phyloP scores from a whole-genome alignment of 1,140 invertebrate species.

The Coptotermes formosanus region DNA sequence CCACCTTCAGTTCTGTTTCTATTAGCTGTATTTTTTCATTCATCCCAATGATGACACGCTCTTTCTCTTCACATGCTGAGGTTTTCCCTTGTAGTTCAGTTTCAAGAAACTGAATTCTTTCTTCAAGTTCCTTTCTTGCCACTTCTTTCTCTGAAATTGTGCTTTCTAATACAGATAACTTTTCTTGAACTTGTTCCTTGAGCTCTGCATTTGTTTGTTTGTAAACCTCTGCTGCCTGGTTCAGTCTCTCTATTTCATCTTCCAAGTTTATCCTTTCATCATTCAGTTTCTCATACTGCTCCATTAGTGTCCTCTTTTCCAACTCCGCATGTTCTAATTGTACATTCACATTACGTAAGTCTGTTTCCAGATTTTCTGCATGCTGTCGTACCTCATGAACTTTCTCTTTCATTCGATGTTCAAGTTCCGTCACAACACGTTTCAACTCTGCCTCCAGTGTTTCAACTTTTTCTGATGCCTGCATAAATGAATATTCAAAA shows the following conservation, averaged over 20 bases:
- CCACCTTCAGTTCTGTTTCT: neutral
- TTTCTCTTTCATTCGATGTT: constrained; percentile 16
- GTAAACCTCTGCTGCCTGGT: neutral
- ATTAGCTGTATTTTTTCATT: neutral
- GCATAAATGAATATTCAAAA: constrained; percentile 21
- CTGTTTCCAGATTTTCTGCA: constrained; percentile 30
- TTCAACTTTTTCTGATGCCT: neutral
- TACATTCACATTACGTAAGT: constrained; percentile 38
- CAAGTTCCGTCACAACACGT: neutral
- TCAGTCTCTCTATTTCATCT: constrained; percentile 42
- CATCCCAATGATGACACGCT: neutral
- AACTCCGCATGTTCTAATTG: constrained; percentile 38
- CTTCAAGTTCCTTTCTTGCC: constrained; percentile 39
- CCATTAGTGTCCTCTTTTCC: constrained; percentile 19
- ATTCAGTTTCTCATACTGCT: constrained; percentile 20
- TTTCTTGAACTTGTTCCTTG: neutral
- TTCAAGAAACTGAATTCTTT: constrained; percentile 40
- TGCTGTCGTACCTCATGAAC: neutral
- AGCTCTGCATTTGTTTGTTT: neutral
- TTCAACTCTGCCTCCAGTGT: constrained; percentile 20
- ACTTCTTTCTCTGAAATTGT: neutral
- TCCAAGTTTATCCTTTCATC: constrained; percentile 35
- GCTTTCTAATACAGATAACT: neutral
- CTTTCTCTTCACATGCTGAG: neutral
- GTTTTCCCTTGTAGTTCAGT: neutral